phyloP scores from a whole-genome alignment of 2,888 invertebrate species.

The Torymus auratus region DNA sequence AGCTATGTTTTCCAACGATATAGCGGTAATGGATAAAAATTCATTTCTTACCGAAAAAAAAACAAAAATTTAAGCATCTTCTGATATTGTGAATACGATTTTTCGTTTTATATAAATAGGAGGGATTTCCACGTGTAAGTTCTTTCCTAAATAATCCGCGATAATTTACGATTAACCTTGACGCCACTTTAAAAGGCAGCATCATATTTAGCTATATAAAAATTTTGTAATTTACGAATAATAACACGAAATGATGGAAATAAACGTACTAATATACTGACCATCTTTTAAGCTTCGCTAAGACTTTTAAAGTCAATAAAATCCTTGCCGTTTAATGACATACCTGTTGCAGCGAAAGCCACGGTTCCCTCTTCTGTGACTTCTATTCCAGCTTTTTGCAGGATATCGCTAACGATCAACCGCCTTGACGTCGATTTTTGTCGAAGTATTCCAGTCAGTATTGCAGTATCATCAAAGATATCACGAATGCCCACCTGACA shows the following conservation, averaged over 20 bases:
- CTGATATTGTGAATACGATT: too few species aligned
- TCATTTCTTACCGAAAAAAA: too few species aligned
- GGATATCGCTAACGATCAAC: conserved; percentile 82
- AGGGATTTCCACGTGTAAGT: conserved; percentile 8
- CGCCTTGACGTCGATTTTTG: conserved; percentile 78
- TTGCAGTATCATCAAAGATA: conserved; percentile 85
- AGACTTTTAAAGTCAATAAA: too few species aligned
- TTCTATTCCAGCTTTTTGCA: conserved; percentile 87
- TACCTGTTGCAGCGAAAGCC: conserved; percentile 85
- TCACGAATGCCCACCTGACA: conserved; percentile 83
- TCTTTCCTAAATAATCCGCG: conserved; percentile 16
- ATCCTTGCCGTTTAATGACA: conserved; percentile 24
- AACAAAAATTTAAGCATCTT: too few species aligned
- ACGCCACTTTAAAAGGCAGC: not conserved
- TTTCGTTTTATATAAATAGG: not conserved
- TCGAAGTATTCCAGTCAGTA: conserved; percentile 83
- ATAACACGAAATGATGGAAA: too few species aligned
- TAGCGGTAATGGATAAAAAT: too few species aligned
- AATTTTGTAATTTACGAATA: too few species aligned
- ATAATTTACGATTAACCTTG: conserved; percentile 28
- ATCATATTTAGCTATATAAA: not conserved
- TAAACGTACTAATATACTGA: too few species aligned
- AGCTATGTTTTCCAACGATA: too few species aligned
- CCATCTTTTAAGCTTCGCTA: too few species aligned
- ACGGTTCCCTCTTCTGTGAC: conserved; percentile 87